Evolutionary conservation across 1,140 invertebrate species (phyloP), one percentile per base, ranked within the genome.

Genomic region (Panulirus ornatus): DNA sequence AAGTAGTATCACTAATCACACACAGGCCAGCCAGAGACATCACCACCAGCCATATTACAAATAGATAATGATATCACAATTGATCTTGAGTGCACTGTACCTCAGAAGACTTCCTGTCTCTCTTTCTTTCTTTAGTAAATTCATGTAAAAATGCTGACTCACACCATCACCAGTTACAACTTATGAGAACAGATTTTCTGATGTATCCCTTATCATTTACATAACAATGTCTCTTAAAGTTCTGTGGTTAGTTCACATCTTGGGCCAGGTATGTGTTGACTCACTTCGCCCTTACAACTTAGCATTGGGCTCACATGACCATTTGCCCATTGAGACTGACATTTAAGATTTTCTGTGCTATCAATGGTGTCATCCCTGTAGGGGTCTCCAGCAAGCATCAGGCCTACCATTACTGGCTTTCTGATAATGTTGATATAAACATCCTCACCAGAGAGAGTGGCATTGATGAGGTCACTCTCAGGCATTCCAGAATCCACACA

Each of bases 341-440:
- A 73, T 47, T 11, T 83, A 3, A 14, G 42, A n/a, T 75, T 14
- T 22, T 70, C 38, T 0, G 2, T 47, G 19, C 40, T 75, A 19
- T 89, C 87, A 40, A 89, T 76, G 2, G 87, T 89, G 36, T 89
- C 87, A 38, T 89, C 87, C 47, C 70, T 51, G 70, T 76, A 89
- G 27, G 87, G 87, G 27, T 89, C 87, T 14, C 79, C 70, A 11
- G 66, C 30, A 5, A 83, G 78, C 54, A 73, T 47, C 6, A 73
- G 34, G 44, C 58, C 22, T 42, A 76, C 47, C 27, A 54, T 11
- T 8, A 83, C 87, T 40, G 87, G 87, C 11, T 89, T 89, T 16
- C 87, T 71, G 34, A 89, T 84, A 40, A 89, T 44, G 42, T 83
- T 89, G 6, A 73, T 73, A 27, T 89, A 89, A 14, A 89, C 66